Conservation (phyloP, 2,888 invertebrate species). For the Eupithecia exiguata region DNA sequence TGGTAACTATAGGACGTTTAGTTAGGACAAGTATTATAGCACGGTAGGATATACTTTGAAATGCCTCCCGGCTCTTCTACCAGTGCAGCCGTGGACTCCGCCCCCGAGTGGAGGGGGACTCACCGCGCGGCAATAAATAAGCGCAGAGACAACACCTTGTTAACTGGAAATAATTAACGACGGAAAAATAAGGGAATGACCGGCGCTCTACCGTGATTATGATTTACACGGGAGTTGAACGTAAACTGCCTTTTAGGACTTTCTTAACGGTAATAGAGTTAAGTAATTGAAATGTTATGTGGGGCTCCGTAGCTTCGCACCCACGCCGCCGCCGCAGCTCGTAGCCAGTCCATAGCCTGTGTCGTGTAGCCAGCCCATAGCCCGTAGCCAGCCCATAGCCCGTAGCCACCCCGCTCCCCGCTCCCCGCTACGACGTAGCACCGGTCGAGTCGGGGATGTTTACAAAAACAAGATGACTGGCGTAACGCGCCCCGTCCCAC, state of each 20-base stretch:
- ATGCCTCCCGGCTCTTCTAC: neutral
- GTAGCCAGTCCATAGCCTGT: no score
- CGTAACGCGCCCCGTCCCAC: conserved; percentile 66
- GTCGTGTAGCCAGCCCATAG: neutral
- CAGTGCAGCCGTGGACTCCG: conserved; percentile 39
- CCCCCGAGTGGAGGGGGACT: no score
- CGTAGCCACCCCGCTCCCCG: conserved; percentile 18
- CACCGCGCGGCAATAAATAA: conserved; percentile 78
- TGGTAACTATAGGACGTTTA: no score
- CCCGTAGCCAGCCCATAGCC: neutral
- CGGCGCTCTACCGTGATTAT: conserved; percentile 42
- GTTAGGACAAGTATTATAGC: neutral
- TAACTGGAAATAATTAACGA: conserved; percentile 82
- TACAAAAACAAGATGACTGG: conserved; percentile 81
- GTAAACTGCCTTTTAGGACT: conserved; percentile 8
- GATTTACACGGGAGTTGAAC: conserved; percentile 25
- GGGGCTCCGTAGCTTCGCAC: neutral
- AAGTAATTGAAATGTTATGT: neutral
- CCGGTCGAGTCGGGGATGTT: conserved; percentile 58
- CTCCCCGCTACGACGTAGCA: conserved; percentile 46
- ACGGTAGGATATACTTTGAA: neutral
- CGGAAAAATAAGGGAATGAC: conserved; percentile 70
- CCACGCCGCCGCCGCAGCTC: no score
- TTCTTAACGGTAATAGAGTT: conserved; percentile 9
- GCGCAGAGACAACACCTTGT: conserved; percentile 81